Evolutionary conservation across 1,140 invertebrate species (phyloP).

Genomic region (Formica selysi): DNA sequence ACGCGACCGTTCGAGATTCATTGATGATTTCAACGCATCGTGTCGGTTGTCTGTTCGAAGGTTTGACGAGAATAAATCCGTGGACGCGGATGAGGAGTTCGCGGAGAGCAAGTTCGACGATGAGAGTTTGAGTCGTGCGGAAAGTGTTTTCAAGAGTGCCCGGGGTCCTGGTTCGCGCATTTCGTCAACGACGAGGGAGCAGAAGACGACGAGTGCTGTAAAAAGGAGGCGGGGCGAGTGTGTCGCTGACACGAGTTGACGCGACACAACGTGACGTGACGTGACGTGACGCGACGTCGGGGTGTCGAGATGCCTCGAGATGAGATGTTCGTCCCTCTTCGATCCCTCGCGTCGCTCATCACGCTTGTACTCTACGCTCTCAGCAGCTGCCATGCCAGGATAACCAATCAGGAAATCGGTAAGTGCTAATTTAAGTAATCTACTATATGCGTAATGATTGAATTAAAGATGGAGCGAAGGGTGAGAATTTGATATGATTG

Average conservation of each 20-base stretch:
- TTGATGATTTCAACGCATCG: conserved; percentile 34
- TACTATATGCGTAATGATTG: background rate
- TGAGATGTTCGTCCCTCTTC: conserved; percentile 72
- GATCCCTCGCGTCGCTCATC: conserved; percentile 60
- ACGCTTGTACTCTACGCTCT: conserved; percentile 55
- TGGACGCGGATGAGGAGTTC: conserved; percentile 20
- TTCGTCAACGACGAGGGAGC: conserved; percentile 16
- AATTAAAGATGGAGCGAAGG: background rate
- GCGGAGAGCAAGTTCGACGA: conserved; percentile 59
- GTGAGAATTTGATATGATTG: background rate
- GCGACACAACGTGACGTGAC: conserved; percentile 58
- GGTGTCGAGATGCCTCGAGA: conserved; percentile 78
- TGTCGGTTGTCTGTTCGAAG: conserved; percentile 30
- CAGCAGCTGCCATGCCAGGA: conserved; percentile 66
- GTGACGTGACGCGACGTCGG: conserved; percentile 78
- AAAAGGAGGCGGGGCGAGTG: conserved; percentile 34
- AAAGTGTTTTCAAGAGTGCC: conserved; percentile 71
- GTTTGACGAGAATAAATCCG: conserved; percentile 16
- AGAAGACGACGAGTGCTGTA: conserved; percentile 22
- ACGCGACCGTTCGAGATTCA: conserved; percentile 18
- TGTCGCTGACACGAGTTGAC: conserved; percentile 78
- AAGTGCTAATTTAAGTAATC: conserved; percentile 63
- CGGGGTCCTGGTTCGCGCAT: conserved; percentile 37
- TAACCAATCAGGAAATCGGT: conserved; percentile 84
- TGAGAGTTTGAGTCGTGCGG: conserved; percentile 70